Percentiles rank a stretch among this genome's conserved stretches.
These are phyloP conservation scores for Eclectus roratus DNA, from an alignment of 2,113 vertebrate genomes.

Conservation along the genomic window DNA sequence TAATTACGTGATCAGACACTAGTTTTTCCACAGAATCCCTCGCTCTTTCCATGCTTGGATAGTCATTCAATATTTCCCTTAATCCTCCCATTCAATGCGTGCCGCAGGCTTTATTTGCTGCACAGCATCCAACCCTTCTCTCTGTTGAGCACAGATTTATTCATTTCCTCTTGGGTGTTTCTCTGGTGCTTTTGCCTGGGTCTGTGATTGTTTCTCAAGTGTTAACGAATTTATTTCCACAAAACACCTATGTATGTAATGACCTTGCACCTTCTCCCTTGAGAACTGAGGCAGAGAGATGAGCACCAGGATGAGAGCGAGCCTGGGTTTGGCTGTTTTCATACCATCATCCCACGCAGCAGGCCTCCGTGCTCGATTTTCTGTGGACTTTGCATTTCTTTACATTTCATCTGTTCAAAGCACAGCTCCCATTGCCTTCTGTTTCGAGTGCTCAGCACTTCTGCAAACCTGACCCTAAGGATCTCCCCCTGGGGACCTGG, in stretches of 20 bases:
- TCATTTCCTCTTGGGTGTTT: conserved; percentile 5
- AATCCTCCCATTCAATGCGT: conserved; percentile 11
- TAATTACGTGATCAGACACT: conserved; percentile 36
- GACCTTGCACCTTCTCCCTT: neutral
- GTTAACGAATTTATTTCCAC: neutral
- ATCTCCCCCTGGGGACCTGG: neutral
- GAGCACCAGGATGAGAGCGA: neutral
- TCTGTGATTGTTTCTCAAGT: neutral
- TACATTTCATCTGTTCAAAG: neutral
- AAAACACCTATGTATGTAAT: neutral
- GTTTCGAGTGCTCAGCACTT: neutral
- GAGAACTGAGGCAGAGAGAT: neutral
- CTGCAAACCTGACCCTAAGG: neutral
- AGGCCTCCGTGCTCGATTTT: neutral
- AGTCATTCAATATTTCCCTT: conserved; percentile 39
- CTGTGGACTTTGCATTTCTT: conserved; percentile 1
- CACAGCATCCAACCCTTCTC: neutral
- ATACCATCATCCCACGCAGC: neutral
- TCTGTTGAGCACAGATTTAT: conserved; percentile 9
- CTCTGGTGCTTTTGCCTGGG: neutral
- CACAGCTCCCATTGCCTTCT: neutral
- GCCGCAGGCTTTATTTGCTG: conserved; percentile 17
- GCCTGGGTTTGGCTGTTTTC: neutral
- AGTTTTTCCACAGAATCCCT: conserved; percentile 39
- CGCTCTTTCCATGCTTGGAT: conserved; percentile 24